Base-by-base conservation (phyloP, 1,140 invertebrate species). In the Trichonephila clavipes region DNA sequence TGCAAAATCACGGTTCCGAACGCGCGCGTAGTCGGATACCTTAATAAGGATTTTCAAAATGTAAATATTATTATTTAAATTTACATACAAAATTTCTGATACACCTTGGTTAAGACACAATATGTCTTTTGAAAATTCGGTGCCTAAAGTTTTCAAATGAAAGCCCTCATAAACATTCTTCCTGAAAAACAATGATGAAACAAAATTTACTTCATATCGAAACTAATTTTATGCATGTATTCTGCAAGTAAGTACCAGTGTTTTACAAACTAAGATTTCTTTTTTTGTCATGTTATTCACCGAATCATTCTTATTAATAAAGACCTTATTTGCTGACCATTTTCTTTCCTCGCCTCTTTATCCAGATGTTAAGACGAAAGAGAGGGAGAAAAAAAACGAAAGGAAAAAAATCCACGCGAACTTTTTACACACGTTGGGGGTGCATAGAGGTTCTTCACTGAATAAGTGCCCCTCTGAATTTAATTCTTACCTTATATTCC, bases 401-500 rank as follows among this genome's bases (percentile, higher is more conserved):
- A 5, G 14, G 7, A 40, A 40, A 77, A 77, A 77, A 77, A 69
- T 69, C 66, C 51, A 10, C 51, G 7, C 51, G 24, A 77, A 77
- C 69, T 28, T 77, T 24, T 77, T 77, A 77, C 18, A 40, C 69
- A 34, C 28, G 69, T 77, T 77, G 72, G 72, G 72, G 72, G 72
- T 77, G 72, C 72, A 40, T 28, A 14, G 69, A 77, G 69, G 24
- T 34, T 24, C 28, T 28, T 77, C 69, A 28, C 3, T 40, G 28
- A 34, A 28, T 77, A 77, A 77, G 72, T 77, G 18, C 72, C 72
- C 72, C 72, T 77, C 72, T 77, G 72, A 77, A 77, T 77, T 77
- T 77, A 77, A 77, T 77, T 77, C 72, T 77, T 77, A 77, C 72
- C 72, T 77, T 77, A 77, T 34, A 40, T 28, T 5, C 14, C 28